Evolutionary conservation across 2,888 invertebrate species (phyloP).

Genomic region (Meloe dianella): DNA sequence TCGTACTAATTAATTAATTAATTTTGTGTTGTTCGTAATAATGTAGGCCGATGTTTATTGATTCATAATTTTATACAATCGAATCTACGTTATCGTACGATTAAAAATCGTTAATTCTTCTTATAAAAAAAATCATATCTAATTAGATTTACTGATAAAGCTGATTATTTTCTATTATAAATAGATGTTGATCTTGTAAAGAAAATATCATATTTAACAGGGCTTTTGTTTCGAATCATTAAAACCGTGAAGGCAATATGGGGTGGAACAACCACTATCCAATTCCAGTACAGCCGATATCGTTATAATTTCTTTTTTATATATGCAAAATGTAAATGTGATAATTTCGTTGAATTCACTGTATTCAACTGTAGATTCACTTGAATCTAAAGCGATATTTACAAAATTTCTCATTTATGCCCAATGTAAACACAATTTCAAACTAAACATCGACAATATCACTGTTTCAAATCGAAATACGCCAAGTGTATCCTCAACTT

Average conservation of each 20-base stretch:
- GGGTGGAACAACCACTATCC: no score
- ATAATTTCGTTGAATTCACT: no score
- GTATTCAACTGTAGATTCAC: no score
- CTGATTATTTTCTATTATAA: neutral
- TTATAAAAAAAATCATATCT: neutral
- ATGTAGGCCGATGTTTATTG: neutral
- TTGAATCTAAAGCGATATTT: no score
- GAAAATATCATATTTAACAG: neutral
- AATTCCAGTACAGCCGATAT: no score
- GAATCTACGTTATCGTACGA: neutral
- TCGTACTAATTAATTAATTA: neutral
- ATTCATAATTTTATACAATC: neutral
- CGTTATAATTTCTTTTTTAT: no score
- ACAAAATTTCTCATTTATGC: no score
- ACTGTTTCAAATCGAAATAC: no score
- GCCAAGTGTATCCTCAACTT: neutral
- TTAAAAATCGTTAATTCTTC: neutral
- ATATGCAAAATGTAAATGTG: no score
- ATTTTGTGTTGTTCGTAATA: neutral
- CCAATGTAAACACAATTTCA: no score
- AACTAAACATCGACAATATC: no score
- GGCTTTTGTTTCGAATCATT: neutral
- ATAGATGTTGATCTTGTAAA: slow-evolving; percentile 1
- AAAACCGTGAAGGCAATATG: neutral
- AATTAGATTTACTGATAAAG: neutral